Evolutionary conservation across 2,113 vertebrate genomes (phyloP), one percentile per base, ranked within the genome.

Genomic region (Oreamnos americanus): DNA sequence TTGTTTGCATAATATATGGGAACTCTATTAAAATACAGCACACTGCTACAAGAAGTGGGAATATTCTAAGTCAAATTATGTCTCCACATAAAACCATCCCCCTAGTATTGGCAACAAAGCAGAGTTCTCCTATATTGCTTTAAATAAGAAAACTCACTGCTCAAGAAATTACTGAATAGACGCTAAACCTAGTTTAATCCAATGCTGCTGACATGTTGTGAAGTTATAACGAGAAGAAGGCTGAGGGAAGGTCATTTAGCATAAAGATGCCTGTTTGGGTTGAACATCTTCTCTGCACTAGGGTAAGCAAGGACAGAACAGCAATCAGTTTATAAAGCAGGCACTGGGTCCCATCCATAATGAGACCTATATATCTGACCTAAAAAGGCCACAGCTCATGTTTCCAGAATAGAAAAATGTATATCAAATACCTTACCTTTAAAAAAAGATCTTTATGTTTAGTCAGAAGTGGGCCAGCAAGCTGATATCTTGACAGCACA

Each of bases 11-110:
- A 97, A 97, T 97, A 92, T 87, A 97, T 95, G 96, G 91, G 81
- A 95, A 96, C 28, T 39, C 90, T 96, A 96, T 98, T 97, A 97
- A 98, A 96, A 96, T 97, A 96, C 71, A 92, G 94, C 94, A 97
- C n/a, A 83, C 47, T 87, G 55, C 43, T 94, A 93, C 71, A 95
- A 95, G 94, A 91, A 94, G 78, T 88, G 39, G 82, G 93, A 94
- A 86, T 91, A 96, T 94, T 96, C 95, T 96, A 84, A 93, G 78
- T 93, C 94, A 94, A 94, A 97, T 96, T 95, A 96, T 79, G 55
- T 95, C 79, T 96, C 71, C 78, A 94, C 87, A 91, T 94, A 96
- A 97, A 95, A 89, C 51, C 88, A 26, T 79, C 45, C 49, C 94
- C 36, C 21, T 62, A 88, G 83, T 86, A 55, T 30, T 86, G 78